Percentiles rank a stretch among this genome's conserved stretches.
These are phyloP conservation scores for Entomobrya proxima DNA, from an alignment of 2,888 invertebrate genomes.

Conservation along the genomic window DNA sequence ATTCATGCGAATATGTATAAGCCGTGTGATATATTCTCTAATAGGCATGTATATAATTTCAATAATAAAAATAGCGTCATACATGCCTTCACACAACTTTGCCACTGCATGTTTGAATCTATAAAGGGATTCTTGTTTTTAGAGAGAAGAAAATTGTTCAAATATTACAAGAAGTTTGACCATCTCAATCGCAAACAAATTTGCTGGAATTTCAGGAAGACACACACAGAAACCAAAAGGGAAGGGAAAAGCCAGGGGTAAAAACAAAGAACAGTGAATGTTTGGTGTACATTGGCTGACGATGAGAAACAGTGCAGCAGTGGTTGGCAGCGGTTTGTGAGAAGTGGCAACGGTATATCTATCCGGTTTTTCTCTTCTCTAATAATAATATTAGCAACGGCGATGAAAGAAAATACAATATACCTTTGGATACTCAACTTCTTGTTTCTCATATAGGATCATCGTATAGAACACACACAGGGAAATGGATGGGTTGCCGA, in stretches of 20 bases:
- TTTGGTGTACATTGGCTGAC: background rate
- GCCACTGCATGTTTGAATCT: background rate
- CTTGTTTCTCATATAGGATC: background rate
- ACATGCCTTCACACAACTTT: background rate
- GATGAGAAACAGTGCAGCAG: background rate
- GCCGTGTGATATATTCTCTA: background rate
- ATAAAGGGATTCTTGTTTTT: background rate
- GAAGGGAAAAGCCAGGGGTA: background rate
- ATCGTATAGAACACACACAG: background rate
- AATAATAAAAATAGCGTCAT: background rate
- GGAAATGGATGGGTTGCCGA: conserved; percentile 39
- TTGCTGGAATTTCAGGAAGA: background rate
- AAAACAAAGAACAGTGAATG: background rate
- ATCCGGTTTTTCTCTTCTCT: background rate
- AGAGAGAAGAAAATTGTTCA: background rate
- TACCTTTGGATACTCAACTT: conserved; percentile 6
- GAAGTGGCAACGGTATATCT: background rate
- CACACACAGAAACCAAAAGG: background rate
- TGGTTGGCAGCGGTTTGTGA: background rate
- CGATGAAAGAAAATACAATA: conserved; percentile 14
- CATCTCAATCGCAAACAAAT: conserved; percentile 42
- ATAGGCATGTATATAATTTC: background rate
- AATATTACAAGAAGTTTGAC: conserved; percentile 36
- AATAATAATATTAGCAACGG: background rate
- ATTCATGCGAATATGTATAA: background rate